These are phyloP conservation scores for Bombus cullumanus DNA, from an alignment of 1,140 invertebrate species.

Conservation along the genomic window DNA sequence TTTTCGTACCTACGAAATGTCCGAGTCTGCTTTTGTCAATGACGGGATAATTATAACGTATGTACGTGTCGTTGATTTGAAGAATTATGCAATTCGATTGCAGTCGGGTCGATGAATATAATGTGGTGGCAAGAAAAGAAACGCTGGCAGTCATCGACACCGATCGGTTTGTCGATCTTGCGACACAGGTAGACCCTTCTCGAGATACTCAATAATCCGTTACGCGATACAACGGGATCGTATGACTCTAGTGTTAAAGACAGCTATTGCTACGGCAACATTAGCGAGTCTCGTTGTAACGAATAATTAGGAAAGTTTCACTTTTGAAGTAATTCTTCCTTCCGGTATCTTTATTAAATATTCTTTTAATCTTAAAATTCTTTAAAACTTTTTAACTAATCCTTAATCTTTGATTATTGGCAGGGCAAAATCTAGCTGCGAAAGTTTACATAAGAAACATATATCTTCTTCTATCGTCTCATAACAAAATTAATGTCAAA, in stretches of 20 bases:
- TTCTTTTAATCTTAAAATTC: not conserved
- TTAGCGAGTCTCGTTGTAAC: not conserved
- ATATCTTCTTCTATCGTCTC: too few species aligned
- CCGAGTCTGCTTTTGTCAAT: too few species aligned
- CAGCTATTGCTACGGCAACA: not conserved
- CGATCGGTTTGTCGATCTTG: constrained; percentile 35
- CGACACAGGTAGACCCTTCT: constrained; percentile 40
- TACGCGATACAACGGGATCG: constrained; percentile 50
- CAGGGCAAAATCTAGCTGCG: not conserved
- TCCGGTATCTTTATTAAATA: not conserved
- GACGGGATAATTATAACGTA: not conserved
- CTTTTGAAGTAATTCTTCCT: not conserved
- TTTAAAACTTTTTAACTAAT: not conserved
- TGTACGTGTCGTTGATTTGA: not conserved
- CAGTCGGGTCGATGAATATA: not conserved
- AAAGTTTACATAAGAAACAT: too few species aligned
- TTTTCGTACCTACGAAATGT: not conserved
- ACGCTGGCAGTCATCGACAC: constrained; percentile 32
- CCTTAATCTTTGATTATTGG: too few species aligned
- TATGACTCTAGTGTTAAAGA: constrained; percentile 19
- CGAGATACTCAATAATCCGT: constrained; percentile 43
- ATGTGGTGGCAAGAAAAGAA: not conserved
- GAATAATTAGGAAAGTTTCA: not conserved
- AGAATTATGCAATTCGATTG: not conserved
- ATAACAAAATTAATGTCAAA: too few species aligned